phyloP scores from a whole-genome alignment of 2,888 invertebrate species.

The Teinopalpus imperialis region DNA sequence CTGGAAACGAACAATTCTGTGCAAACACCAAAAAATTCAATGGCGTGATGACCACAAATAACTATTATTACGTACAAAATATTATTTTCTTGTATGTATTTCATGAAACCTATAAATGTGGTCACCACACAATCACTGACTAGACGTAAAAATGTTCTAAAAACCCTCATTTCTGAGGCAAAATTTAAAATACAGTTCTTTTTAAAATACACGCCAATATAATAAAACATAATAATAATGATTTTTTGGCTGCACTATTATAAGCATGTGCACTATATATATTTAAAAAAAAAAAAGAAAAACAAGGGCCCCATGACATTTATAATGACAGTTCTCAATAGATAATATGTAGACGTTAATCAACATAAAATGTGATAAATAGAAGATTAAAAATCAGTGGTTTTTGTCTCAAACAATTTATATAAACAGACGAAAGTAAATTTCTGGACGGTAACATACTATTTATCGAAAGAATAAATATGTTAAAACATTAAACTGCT shows the following conservation, averaged over 20 bases:
- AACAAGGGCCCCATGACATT: background rate
- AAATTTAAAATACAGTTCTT: conserved; percentile 22
- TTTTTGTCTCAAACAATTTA: background rate
- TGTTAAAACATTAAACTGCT: background rate
- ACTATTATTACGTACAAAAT: too few species aligned
- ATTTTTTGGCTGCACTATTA: background rate
- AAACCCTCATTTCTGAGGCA: conserved; percentile 33
- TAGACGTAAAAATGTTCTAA: conserved; percentile 49
- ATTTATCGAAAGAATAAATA: background rate
- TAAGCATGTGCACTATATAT: too few species aligned
- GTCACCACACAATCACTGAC: conserved; percentile 45
- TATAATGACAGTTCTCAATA: background rate
- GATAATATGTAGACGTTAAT: background rate
- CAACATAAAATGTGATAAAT: background rate
- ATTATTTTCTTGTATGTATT: conserved; percentile 1
- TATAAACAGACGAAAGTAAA: background rate
- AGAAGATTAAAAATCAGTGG: background rate
- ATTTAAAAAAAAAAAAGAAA: conserved; percentile 8
- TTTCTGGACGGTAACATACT: conserved; percentile 16
- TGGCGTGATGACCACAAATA: conserved; percentile 25
- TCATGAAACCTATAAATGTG: conserved; percentile 28
- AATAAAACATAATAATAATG: background rate
- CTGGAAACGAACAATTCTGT: conserved; percentile 24
- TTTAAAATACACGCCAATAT: background rate
- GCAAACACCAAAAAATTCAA: conserved; percentile 37